Evolutionary conservation across 1,140 invertebrate genomes (phyloP).

Genomic region (Apocrypta bakeri): DNA sequence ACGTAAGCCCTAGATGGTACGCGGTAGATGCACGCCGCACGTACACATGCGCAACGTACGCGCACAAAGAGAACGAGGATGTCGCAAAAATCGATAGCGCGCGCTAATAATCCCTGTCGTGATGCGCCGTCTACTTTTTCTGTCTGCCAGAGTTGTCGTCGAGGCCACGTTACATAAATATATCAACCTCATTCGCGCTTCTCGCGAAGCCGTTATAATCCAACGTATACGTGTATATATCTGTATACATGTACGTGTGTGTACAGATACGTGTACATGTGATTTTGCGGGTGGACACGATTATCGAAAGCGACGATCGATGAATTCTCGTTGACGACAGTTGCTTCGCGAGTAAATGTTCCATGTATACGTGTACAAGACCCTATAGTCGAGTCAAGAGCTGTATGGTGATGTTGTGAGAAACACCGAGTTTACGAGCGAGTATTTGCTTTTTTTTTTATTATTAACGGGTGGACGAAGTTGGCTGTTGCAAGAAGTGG

Average conservation of each 20-base stretch:
- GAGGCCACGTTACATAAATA: slow-evolving; percentile 25
- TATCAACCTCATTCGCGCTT: background rate
- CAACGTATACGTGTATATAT: background rate
- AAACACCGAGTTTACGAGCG: too few relatives aligned
- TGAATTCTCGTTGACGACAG: background rate
- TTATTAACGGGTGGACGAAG: too few relatives aligned
- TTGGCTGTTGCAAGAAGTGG: too few relatives aligned
- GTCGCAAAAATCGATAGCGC: slow-evolving; percentile 37
- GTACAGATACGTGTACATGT: too few relatives aligned
- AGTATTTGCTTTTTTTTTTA: too few relatives aligned
- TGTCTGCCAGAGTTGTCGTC: slow-evolving; percentile 18
- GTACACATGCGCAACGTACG: too few relatives aligned
- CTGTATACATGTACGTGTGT: too few relatives aligned
- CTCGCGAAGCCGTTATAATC: background rate
- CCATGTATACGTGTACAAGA: background rate
- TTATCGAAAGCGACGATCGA: background rate
- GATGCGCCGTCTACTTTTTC: slow-evolving; percentile 3
- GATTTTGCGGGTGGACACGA: background rate
- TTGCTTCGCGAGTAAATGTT: background rate
- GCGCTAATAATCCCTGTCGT: slow-evolving; percentile 12
- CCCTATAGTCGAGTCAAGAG: too few relatives aligned
- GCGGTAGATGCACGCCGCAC: too few relatives aligned
- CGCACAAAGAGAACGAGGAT: background rate
- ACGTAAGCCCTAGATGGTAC: too few relatives aligned
- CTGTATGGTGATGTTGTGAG: too few relatives aligned